phyloP scores from a whole-genome alignment of 2,797 vertebrate species.

The Nannoperca obscura region DNA sequence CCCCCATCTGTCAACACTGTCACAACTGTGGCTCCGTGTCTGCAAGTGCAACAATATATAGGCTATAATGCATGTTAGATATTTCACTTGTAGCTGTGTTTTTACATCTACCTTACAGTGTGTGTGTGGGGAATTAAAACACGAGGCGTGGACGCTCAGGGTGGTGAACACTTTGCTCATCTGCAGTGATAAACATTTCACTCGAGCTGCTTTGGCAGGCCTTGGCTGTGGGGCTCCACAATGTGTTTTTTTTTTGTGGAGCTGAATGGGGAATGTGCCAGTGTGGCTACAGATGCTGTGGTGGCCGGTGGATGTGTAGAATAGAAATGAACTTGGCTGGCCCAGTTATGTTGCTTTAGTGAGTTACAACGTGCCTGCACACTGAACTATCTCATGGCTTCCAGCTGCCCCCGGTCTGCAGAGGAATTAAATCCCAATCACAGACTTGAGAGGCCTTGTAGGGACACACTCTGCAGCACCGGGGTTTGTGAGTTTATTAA shows the following conservation, averaged over 20 bases:
- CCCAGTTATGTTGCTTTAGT: constrained; percentile 55
- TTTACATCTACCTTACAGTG: neutral
- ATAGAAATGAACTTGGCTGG: constrained; percentile 72
- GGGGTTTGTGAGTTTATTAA: neutral
- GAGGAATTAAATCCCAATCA: constrained; percentile 38
- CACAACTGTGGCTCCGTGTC: constrained; percentile 47
- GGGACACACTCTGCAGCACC: constrained; percentile 6
- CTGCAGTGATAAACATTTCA: constrained; percentile 49
- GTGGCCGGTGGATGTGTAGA: constrained; percentile 63
- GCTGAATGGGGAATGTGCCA: constrained; percentile 75
- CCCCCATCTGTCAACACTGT: constrained; percentile 55
- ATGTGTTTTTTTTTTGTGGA: constrained; percentile 51
- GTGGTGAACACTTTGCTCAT: constrained; percentile 38
- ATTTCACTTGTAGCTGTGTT: neutral
- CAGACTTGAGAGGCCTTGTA: neutral
- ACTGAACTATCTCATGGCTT: constrained; percentile 29
- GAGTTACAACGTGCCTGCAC: constrained; percentile 41
- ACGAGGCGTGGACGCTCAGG: neutral
- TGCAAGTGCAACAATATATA: constrained; percentile 14
- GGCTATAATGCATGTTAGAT: constrained; percentile 8
- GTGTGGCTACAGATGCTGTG: constrained; percentile 67
- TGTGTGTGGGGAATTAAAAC: constrained; percentile 5
- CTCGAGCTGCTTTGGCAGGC: constrained; percentile 36
- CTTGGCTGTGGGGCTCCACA: constrained; percentile 44
- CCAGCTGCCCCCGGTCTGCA: constrained; percentile 17